These are phyloP conservation scores for Harpegnathos saltator DNA, from an alignment of 1,140 invertebrate genomes.

Conservation along the genomic window DNA sequence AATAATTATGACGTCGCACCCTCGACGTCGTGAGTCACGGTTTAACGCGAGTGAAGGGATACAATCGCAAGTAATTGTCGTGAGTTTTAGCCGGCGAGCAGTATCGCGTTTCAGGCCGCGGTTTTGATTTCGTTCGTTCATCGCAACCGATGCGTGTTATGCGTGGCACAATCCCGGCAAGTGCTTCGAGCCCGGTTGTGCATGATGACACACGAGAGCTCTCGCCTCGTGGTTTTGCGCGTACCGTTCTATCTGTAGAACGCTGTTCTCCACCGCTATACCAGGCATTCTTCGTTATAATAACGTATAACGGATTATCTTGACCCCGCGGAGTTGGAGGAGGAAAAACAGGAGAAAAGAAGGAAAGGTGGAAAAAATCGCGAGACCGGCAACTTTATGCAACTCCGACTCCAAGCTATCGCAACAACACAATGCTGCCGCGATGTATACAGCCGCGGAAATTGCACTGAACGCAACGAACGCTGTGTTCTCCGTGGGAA, in stretches of 20 bases:
- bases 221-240: neutral
- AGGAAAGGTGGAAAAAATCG: too few relatives aligned
- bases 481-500: too few relatives aligned
- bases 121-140: conserved; percentile 4
- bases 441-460: too few relatives aligned
- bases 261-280: neutral
- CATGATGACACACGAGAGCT: neutral
- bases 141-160: neutral
- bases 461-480: too few relatives aligned
- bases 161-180: conserved; percentile 6
- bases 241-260: neutral
- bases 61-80: neutral
- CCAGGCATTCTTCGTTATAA: too few relatives aligned
- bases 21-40: conserved; percentile 41
- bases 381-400: too few relatives aligned
- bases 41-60: conserved; percentile 12
- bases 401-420: too few relatives aligned
- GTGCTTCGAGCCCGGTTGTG: neutral
- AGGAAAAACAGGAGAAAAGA: too few relatives aligned
- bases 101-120: neutral
- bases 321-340: too few relatives aligned
- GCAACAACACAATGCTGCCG: too few relatives aligned
- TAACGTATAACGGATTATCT: neutral
- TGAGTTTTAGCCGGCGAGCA: conserved; percentile 2
- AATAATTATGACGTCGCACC: conserved; percentile 19